These are phyloP conservation scores for Delichon dasypus DNA, from an alignment of 2,797 vertebrate genomes.

Conservation along the genomic window DNA sequence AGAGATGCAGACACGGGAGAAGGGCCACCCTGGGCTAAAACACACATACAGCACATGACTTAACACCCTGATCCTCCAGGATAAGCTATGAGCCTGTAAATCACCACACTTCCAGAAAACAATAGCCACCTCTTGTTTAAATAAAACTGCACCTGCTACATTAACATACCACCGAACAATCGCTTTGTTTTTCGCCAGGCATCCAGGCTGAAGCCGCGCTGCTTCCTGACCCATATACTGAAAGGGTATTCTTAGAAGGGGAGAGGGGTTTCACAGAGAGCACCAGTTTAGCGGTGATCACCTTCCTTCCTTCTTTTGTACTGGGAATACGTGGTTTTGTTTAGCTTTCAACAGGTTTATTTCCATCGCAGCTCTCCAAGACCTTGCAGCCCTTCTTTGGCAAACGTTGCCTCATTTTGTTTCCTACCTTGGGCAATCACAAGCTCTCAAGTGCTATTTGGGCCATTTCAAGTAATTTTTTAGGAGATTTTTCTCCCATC, in stretches of 20 bases:
- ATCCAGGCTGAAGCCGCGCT: slow-evolving; percentile 70
- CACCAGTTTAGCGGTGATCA: slow-evolving; percentile 66
- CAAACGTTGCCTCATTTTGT: slow-evolving; percentile 33
- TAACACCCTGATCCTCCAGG: slow-evolving; percentile 60
- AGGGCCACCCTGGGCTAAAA: slow-evolving; percentile 28
- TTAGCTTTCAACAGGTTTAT: slow-evolving; percentile 80
- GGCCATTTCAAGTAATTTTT: slow-evolving; percentile 44
- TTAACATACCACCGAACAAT: slow-evolving; percentile 78
- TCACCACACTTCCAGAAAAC: slow-evolving; percentile 74
- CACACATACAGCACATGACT: slow-evolving; percentile 52
- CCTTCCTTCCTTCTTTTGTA: slow-evolving; percentile 87
- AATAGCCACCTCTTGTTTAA: slow-evolving; percentile 78
- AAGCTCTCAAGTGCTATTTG: not conserved
- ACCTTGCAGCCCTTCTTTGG: slow-evolving; percentile 59
- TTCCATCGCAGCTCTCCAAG: slow-evolving; percentile 71
- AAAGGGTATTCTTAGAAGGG: slow-evolving; percentile 81
- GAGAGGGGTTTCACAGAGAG: slow-evolving; percentile 68
- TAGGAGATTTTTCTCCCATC: slow-evolving; percentile 53
- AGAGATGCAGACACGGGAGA: not conserved
- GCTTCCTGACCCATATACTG: slow-evolving; percentile 79
- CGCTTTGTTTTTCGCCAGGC: slow-evolving; percentile 74
- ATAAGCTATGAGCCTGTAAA: slow-evolving; percentile 72
- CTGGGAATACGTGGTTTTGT: slow-evolving; percentile 67
- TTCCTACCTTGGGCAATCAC: slow-evolving; percentile 49
- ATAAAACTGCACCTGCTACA: slow-evolving; percentile 82